A percentile compares a stretch with the other conserved stretches of the same genome.
Conservation (phyloP, 2,113 vertebrate species). For the Rhea pennata region DNA sequence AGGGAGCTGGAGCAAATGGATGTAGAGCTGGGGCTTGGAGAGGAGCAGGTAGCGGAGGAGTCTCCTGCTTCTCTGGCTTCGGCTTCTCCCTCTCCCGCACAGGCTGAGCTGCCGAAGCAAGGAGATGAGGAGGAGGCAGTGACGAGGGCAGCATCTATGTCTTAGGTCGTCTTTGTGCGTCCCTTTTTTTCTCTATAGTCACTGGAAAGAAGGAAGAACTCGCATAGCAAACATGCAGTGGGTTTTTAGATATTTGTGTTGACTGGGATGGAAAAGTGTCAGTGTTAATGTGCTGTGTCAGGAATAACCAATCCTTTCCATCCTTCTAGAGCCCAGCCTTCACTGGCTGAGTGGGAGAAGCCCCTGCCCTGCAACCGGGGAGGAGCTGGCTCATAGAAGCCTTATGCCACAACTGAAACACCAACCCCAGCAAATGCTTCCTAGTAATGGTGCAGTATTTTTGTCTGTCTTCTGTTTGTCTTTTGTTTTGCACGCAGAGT, state of each 20-base stretch:
- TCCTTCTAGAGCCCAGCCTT: constrained; percentile 58
- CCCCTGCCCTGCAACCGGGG: background rate
- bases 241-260: constrained; percentile 59
- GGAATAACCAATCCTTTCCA: constrained; percentile 52
- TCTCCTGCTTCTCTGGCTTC: constrained; percentile 19
- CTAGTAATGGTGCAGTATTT: constrained; percentile 73
- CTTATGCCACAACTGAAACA: constrained; percentile 25
- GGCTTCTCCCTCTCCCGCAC: background rate
- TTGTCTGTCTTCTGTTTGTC: constrained; percentile 67
- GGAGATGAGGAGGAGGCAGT: constrained; percentile 54
- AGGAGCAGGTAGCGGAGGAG: constrained; percentile 62
- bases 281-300: constrained; percentile 68
- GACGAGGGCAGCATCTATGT: constrained; percentile 51
- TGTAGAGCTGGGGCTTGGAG: constrained; percentile 81
- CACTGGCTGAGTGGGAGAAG: background rate
- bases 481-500: constrained; percentile 69
- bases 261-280: constrained; percentile 39
- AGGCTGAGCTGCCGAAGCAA: constrained; percentile 57
- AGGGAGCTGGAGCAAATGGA: constrained; percentile 94
- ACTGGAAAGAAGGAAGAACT: constrained; percentile 60
- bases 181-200: constrained; percentile 29
- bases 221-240: background rate
- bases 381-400: constrained; percentile 36
- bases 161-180: constrained; percentile 36
- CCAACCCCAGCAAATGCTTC: constrained; percentile 63